These are phyloP conservation scores for Parnassius apollo DNA, from an alignment of 2,888 invertebrate species.

Conservation along the genomic window DNA sequence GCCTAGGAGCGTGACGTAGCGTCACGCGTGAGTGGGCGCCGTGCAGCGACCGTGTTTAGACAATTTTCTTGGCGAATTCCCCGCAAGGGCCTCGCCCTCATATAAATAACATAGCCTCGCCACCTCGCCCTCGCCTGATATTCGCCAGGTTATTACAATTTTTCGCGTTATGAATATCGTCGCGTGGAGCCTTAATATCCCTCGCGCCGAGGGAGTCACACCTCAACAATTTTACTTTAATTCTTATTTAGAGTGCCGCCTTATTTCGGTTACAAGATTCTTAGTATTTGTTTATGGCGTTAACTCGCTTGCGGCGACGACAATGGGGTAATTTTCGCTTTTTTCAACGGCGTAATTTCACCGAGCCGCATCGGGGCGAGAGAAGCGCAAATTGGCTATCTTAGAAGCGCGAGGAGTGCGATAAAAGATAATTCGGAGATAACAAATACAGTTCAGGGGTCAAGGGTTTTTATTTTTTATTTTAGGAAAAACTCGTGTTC, in stretches of 20 bases:
- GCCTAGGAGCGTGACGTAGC: slow-evolving; percentile 22
- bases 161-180: slow-evolving; percentile 81
- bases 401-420: slow-evolving; percentile 26
- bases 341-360: slow-evolving; percentile 60
- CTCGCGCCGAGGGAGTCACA: slow-evolving; percentile 68
- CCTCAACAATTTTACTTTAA: slow-evolving; percentile 79
- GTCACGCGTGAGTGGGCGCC: slow-evolving; percentile 30
- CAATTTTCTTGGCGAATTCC: slow-evolving; percentile 72
- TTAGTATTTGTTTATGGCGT: slow-evolving; percentile 78
- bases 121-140: slow-evolving; percentile 63
- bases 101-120: slow-evolving; percentile 58
- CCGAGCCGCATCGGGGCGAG: slow-evolving; percentile 45
- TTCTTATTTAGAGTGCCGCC: slow-evolving; percentile 79
- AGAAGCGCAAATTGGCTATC: slow-evolving; percentile 59
- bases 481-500: slow-evolving; percentile 59
- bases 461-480: slow-evolving; percentile 61
- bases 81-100: slow-evolving; percentile 56
- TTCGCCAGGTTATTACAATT: slow-evolving; percentile 79
- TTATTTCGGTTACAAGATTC: slow-evolving; percentile 79
- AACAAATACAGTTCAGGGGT: slow-evolving; percentile 55
- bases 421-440: slow-evolving; percentile 32
- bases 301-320: slow-evolving; percentile 59
- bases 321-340: slow-evolving; percentile 68
- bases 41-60: slow-evolving; percentile 67
- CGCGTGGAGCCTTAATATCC: slow-evolving; percentile 59